Percentiles rank a stretch among this genome's conserved stretches.
These are phyloP conservation scores for Synanthedon tipuliformis DNA, from an alignment of 2,888 invertebrate species.

Conservation along the genomic window DNA sequence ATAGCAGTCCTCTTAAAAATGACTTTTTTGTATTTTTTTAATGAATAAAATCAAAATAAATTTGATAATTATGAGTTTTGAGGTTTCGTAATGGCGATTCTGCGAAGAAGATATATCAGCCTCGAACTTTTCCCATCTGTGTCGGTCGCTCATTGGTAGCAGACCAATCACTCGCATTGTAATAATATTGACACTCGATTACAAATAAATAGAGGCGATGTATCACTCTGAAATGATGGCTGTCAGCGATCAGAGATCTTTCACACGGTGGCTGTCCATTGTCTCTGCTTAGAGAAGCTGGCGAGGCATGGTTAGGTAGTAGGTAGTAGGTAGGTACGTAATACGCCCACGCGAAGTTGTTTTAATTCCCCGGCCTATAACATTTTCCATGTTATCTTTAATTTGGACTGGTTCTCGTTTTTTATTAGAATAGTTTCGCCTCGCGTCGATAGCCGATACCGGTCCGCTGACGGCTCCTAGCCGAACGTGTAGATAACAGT, in stretches of 20 bases:
- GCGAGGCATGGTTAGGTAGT: neutral
- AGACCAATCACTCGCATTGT: conserved; percentile 1
- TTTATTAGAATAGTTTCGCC: conserved; percentile 66
- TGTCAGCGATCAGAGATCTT: conserved; percentile 8
- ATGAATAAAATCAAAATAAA: too few species aligned
- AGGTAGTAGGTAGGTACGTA: neutral
- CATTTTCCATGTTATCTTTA: conserved; percentile 41
- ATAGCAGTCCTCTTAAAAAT: too few species aligned
- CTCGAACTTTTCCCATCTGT: too few species aligned
- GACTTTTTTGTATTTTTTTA: too few species aligned
- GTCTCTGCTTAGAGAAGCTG: neutral
- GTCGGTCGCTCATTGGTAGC: neutral
- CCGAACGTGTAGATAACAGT: conserved; percentile 65
- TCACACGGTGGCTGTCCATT: conserved; percentile 3
- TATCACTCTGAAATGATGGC: conserved; percentile 12
- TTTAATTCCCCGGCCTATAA: conserved; percentile 20
- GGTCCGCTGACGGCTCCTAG: conserved; percentile 33
- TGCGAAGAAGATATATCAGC: too few species aligned
- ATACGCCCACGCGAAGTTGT: conserved; percentile 16
- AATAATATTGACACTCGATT: conserved; percentile 3
- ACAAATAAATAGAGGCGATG: conserved; percentile 10
- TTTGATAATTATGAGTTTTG: too few species aligned
- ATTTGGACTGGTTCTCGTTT: conserved; percentile 63
- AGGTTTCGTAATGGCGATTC: too few species aligned
- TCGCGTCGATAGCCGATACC: conserved; percentile 31